Percentiles rank a stretch among this genome's conserved stretches.
These are phyloP conservation scores for Argya squamiceps DNA, from an alignment of 2,797 vertebrate genomes.

Conservation along the genomic window DNA sequence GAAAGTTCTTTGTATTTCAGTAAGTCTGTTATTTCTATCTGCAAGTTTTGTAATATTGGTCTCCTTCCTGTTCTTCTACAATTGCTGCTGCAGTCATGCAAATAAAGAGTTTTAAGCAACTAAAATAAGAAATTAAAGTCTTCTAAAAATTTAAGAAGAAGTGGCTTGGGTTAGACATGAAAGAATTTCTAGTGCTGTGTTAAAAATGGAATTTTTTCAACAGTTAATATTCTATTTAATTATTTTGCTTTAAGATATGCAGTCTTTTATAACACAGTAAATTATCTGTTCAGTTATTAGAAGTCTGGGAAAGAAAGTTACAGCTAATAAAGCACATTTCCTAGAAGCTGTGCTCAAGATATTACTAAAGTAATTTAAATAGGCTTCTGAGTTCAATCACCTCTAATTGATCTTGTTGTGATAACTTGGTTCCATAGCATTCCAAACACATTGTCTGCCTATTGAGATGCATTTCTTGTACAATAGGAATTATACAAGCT, in stretches of 20 bases:
- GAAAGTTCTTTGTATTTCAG: neutral
- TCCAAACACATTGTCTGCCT: neutral
- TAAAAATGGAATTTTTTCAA: neutral
- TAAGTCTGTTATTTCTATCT: neutral
- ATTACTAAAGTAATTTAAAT: constrained; percentile 23
- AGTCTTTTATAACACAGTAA: neutral
- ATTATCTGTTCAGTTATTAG: constrained; percentile 6
- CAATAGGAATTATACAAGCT: neutral
- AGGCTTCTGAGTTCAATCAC: constrained; percentile 1
- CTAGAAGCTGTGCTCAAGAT: neutral
- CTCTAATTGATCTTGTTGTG: constrained; percentile 32
- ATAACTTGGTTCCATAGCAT: neutral
- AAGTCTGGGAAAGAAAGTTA: constrained; percentile 12
- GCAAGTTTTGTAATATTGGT: neutral
- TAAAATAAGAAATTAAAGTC: neutral
- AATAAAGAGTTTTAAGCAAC: neutral
- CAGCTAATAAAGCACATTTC: neutral
- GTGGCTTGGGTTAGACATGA: neutral
- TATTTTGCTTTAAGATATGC: constrained; percentile 24
- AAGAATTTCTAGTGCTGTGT: neutral
- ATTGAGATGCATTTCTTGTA: constrained; percentile 4
- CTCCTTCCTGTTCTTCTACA: neutral
- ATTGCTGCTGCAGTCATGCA: neutral
- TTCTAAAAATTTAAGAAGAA: neutral
- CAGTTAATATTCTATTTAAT: constrained; percentile 1